Percentiles rank a stretch among this genome's conserved stretches.
phyloP scores from a whole-genome alignment of 2,797 vertebrate genomes.

The Dromococcyx pavoninus region DNA sequence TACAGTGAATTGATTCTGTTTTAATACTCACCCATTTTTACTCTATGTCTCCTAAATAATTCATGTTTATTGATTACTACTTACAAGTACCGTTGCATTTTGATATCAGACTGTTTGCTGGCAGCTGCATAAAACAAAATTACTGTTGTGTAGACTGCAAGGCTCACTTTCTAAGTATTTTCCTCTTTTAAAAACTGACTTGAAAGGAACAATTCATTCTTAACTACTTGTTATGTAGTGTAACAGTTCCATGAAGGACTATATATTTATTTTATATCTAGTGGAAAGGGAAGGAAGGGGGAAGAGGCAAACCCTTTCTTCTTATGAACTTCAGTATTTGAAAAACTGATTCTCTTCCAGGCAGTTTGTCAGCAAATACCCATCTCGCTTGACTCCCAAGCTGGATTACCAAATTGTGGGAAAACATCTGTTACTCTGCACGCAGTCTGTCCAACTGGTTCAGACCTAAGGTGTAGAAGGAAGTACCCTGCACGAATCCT shows the following conservation, averaged over 20 bases:
- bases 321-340: not conserved
- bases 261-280: not conserved
- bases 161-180: not conserved
- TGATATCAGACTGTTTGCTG: not conserved
- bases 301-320: not conserved
- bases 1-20: not conserved
- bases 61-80: not conserved
- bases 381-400: not conserved
- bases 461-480: not conserved
- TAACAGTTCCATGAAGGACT: not conserved
- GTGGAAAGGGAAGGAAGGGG: rapidly evolving
- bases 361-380: not conserved
- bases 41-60: not conserved
- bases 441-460: not conserved
- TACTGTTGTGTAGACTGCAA: not conserved
- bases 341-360: not conserved
- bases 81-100: not conserved
- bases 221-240: not conserved
- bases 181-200: not conserved
- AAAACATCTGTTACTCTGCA: not conserved
- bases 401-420: not conserved
- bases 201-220: not conserved
- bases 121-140: not conserved
- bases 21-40: not conserved
- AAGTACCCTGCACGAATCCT: not conserved